Evolutionary conservation across 2,888 invertebrate genomes (phyloP), one percentile per base, ranked within the genome.

Genomic region (Apodemia hepburni): DNA sequence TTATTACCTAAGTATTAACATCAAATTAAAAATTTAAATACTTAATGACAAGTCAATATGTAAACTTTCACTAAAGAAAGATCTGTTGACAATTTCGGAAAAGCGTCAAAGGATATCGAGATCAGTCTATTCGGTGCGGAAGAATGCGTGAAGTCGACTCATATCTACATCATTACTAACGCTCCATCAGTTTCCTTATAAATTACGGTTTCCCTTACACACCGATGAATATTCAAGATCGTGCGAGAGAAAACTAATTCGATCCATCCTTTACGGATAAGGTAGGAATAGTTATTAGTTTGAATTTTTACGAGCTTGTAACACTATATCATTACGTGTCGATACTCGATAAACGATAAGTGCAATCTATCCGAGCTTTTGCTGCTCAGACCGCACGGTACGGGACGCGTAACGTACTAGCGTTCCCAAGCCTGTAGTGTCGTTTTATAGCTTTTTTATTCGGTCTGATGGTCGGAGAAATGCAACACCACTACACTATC

Each of bases 391-490:
- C 86, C 86, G 84, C 84, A 84, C 79, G 80, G 74, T 73, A 75
- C 73, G 81, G 81, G 83, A 86, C 80, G 82, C 80, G 78, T 79
- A 82, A 79, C 62, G 81, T 81, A 81, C 80, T 83, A 73, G 78
- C 84, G 80, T 90, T 90, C 89, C 87, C 90, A 87, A 85, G 86
- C 86, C 75, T 82, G 87, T 83, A 85, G 84, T 83, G 67, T 62
- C 79, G 77, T 80, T 89, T 89, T 89, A 90, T 85, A 82, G 84
- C 87, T 85, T 87, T 90, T 89, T 90, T 88, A 90, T 90, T 87
- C 80, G 81, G 79, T 79, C 80, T 82, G 81, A 82, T 85, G 79
- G 79, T 77, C 72, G 75, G 77, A 84, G 87, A 87, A 87, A 89
- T 83, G 86, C 85, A 87, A 87, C 77, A 87, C 84, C 83, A 82